Conservation (phyloP, 1,140 invertebrate species). For the Pseudachorutes palmiensis region DNA sequence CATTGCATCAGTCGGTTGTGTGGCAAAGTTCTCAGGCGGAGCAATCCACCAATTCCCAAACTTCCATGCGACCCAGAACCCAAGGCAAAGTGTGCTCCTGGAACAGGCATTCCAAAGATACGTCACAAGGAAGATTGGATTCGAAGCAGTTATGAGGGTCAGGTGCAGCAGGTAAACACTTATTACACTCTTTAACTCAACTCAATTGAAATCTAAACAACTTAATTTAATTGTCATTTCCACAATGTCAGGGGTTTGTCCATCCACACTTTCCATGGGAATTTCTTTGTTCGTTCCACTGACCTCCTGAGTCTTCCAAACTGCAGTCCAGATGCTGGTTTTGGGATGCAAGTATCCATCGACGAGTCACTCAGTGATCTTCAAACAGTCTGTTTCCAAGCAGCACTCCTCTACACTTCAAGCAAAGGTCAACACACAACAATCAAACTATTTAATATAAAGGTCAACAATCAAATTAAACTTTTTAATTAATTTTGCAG, state of each 20-base stretch:
- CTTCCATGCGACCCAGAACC: slow-evolving; percentile 63
- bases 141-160: slow-evolving; percentile 97
- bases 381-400: slow-evolving; percentile 91
- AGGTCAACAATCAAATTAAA: slow-evolving; percentile 16
- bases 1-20: slow-evolving; percentile 82
- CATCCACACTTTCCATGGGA: slow-evolving; percentile 98
- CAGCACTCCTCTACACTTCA: slow-evolving; percentile 93
- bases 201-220: no score
- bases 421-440: slow-evolving; percentile 65
- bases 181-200: not conserved
- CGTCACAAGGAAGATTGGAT: slow-evolving; percentile 92
- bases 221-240: not conserved
- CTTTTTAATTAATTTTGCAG: slow-evolving; percentile 45
- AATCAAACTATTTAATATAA: not conserved
- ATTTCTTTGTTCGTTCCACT: slow-evolving; percentile 97
- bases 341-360: slow-evolving; percentile 93
- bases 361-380: slow-evolving; percentile 83
- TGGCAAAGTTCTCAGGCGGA: slow-evolving; percentile 92
- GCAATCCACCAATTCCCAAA: slow-evolving; percentile 86
- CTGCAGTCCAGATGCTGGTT: slow-evolving; percentile 95
- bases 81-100: slow-evolving; percentile 63
- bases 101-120: slow-evolving; percentile 76
- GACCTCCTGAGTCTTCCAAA: slow-evolving; percentile 94
- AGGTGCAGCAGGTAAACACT: slow-evolving; percentile 69
- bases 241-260: slow-evolving; percentile 61